A percentile compares a stretch with the other conserved stretches of the same genome.
These are phyloP conservation scores for Philhelius pedissequus DNA, from an alignment of 2,888 invertebrate species.

Conservation along the genomic window DNA sequence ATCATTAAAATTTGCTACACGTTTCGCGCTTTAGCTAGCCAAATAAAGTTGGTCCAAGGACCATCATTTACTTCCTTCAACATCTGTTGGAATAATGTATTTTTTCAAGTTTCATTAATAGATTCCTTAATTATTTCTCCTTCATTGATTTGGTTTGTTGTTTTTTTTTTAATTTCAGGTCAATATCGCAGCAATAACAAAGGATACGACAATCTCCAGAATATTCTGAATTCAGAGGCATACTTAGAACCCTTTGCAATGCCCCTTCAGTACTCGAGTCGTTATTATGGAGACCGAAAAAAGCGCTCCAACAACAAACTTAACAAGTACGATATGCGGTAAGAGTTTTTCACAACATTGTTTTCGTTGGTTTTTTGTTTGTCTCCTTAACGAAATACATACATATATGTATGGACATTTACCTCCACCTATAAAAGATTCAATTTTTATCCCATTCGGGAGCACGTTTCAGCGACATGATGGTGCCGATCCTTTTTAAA, in stretches of 20 bases:
- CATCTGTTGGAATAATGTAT: not conserved
- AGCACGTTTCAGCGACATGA: not conserved
- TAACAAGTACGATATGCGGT: constrained; percentile 76
- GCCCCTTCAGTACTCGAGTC: constrained; percentile 74
- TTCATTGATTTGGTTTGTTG: not conserved
- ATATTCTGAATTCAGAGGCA: constrained; percentile 76
- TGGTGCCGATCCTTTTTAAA: not conserved
- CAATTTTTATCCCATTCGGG: not conserved
- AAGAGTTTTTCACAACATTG: constrained; percentile 47
- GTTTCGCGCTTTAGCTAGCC: too few relatives aligned
- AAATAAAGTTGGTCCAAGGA: too few relatives aligned
- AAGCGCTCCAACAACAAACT: constrained; percentile 77
- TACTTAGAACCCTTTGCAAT: constrained; percentile 76
- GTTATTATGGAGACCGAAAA: constrained; percentile 77
- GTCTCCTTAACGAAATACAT: not conserved
- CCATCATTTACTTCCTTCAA: not conserved
- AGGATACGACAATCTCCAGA: constrained; percentile 78
- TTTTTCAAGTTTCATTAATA: constrained; percentile 7
- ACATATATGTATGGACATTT: too few relatives aligned
- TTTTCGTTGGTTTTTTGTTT: not conserved
- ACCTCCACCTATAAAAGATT: not conserved
- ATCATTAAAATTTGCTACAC: too few relatives aligned
- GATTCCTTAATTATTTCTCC: not conserved
- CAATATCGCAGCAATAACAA: constrained; percentile 75
- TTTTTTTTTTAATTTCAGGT: constrained; percentile 56